Evolutionary conservation across 2,888 invertebrate species (phyloP), one percentile per base, ranked within the genome.

Genomic region (Eristalis arbustorum): DNA sequence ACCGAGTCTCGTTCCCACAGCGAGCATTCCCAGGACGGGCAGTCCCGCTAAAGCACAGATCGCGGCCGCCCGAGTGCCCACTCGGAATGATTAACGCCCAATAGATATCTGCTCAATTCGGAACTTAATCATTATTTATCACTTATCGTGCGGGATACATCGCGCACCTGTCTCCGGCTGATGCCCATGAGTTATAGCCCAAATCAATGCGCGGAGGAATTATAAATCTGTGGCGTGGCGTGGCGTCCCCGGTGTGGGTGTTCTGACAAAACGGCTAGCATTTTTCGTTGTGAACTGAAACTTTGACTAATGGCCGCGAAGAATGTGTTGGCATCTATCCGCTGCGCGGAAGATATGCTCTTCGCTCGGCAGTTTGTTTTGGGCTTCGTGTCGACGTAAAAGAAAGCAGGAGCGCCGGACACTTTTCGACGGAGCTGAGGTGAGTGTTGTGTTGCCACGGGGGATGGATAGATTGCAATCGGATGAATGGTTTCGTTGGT

Each of bases 61-160:
- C 56, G 66, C 18, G 18, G 18, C 66, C 66, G 61, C 57, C 61
- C 37, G 18, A 8, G 61, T 69, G 61, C 57, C 61, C 37, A 42
- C 14, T 31, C 18, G 31, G 74, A 69, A 82, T 85, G 85, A 85
- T 85, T 85, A 82, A 85, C 82, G 74, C 85, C 85, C 82, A 77
- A 82, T 77, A 78, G 85, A 85, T 85, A 85, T 77, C 82, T 73
- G 56, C 73, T 82, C 85, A 77, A 81, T 85, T 85, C 82, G 82
- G 84, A 80, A 76, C 80, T 84, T 80, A 84, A 84, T 84, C 84
- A 85, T 82, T 82, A 85, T 85, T 85, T 82, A 85, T 85, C 85
- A 85, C 78, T 49, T 82, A 74, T 71, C 67, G 49, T 31, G 25
- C 23, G n/a, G 68, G 69, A 77, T 61, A 77, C 62, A 71, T 75